These are phyloP conservation scores for Dallia pectoralis DNA, from an alignment of 2,797 vertebrate species.

Conservation along the genomic window DNA sequence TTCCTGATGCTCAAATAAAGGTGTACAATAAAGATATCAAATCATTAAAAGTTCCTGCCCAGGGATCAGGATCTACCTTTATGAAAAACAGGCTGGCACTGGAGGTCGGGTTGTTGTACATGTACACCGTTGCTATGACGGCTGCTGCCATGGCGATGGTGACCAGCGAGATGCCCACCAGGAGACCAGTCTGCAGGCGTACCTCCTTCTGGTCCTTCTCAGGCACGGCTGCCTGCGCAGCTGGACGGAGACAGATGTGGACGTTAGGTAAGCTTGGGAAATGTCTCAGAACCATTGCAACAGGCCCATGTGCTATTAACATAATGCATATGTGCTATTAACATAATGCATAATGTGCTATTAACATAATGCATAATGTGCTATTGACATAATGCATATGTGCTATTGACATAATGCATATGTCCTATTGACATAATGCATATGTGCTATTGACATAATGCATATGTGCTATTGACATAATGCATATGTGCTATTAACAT, in stretches of 20 bases:
- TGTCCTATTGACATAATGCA: no score
- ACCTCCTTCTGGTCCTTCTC: constrained; percentile 32
- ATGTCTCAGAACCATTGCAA: constrained; percentile 52
- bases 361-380: no score
- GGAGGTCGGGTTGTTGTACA: constrained; percentile 92
- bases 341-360: no score
- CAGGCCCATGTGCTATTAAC: not conserved
- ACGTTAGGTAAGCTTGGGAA: constrained; percentile 53
- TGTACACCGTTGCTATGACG: constrained; percentile 24
- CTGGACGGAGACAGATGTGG: constrained; percentile 16
- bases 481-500: no score
- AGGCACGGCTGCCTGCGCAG: constrained; percentile 23
- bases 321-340: no score
- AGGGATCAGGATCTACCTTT: no score
- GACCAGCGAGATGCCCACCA: constrained; percentile 81
- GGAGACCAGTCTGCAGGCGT: constrained; percentile 76
- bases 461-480: no score
- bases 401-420: no score
- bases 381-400: no score
- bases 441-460: no score
- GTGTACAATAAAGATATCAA: no score
- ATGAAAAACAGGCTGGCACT: constrained; percentile 88
- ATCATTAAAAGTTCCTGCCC: no score
- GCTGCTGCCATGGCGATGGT: constrained; percentile 64
- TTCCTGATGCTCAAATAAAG: not conserved